A percentile compares a stretch with the other conserved stretches of the same genome.
Evolutionary conservation across 2,797 vertebrate genomes (phyloP).

Genomic region (Danio kyathit): DNA sequence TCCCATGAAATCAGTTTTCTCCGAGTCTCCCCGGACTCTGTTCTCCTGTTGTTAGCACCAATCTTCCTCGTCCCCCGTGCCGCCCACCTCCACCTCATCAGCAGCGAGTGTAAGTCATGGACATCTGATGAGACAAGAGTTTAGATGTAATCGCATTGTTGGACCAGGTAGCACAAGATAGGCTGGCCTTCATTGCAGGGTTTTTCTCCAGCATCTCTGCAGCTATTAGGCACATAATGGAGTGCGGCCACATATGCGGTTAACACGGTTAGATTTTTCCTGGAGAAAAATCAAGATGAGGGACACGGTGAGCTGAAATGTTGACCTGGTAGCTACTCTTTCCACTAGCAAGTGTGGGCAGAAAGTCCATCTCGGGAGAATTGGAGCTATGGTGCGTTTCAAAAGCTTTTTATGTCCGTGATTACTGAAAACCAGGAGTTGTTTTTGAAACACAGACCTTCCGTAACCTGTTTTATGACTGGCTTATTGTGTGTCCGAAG

Average conservation of each 20-base stretch:
- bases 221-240: slow-evolving; percentile 50
- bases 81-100: slow-evolving; percentile 48
- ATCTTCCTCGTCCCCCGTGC: slow-evolving; percentile 19
- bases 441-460: slow-evolving; percentile 68
- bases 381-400: slow-evolving; percentile 42
- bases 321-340: slow-evolving; percentile 49
- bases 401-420: slow-evolving; percentile 63
- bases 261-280: slow-evolving; percentile 29
- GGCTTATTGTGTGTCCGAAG: slow-evolving; percentile 70
- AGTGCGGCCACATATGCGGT: slow-evolving; percentile 24
- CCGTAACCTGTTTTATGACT: slow-evolving; percentile 70
- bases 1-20: slow-evolving; percentile 63
- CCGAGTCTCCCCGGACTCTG: slow-evolving; percentile 38
- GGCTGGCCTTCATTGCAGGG: slow-evolving; percentile 9
- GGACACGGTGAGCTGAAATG: slow-evolving; percentile 51
- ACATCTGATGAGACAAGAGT: slow-evolving; percentile 45
- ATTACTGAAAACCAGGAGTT: slow-evolving; percentile 71
- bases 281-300: slow-evolving; percentile 28
- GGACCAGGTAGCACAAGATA: slow-evolving; percentile 35
- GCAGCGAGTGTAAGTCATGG: slow-evolving; percentile 29
- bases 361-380: slow-evolving; percentile 35
- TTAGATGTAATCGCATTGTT: slow-evolving; percentile 53
- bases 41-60: slow-evolving; percentile 51
- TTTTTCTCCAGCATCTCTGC: slow-evolving; percentile 30
- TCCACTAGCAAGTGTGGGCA: slow-evolving; percentile 49